A percentile compares a stretch with the other conserved stretches of the same genome.
phyloP scores from a whole-genome alignment of 64 coral and sea anemone genomes.

The Catalaphyllia jardinei region DNA sequence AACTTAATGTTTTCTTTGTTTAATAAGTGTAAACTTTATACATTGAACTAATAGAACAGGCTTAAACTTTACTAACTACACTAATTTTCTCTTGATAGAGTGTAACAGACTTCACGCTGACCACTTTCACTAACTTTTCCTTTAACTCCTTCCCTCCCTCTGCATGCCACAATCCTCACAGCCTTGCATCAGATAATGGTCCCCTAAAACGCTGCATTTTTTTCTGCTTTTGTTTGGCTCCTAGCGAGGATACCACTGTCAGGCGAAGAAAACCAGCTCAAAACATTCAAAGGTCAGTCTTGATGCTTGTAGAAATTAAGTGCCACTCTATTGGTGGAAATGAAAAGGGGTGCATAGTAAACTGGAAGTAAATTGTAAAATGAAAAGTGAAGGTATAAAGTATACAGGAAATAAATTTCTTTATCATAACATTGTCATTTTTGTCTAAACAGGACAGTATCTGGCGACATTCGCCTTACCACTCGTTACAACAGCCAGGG shows the following conservation, averaged over 20 bases:
- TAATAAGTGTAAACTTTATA: too few relatives aligned
- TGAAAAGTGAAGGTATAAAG: too few relatives aligned
- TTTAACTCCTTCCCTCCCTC: constrained; percentile 51
- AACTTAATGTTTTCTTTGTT: too few relatives aligned
- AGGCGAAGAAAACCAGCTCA: constrained; percentile 74
- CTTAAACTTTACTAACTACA: constrained; percentile 37
- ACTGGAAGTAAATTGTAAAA: too few relatives aligned
- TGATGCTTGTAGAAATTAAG: too few relatives aligned
- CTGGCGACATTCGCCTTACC: constrained; percentile 68
- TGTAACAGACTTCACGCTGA: constrained; percentile 26
- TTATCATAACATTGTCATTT: background rate
- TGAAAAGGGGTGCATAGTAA: too few relatives aligned
- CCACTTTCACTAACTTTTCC: constrained; percentile 19
- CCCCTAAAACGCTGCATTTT: constrained; percentile 74
- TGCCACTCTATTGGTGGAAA: too few relatives aligned
- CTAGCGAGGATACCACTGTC: constrained; percentile 76
- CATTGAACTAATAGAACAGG: background rate
- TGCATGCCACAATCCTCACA: constrained; percentile 61
- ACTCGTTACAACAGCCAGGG: constrained; percentile 81
- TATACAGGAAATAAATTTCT: too few relatives aligned
- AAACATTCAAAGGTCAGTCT: constrained; percentile 53
- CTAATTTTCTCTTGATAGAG: constrained; percentile 60
- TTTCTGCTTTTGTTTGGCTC: constrained; percentile 92
- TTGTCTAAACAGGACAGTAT: constrained; percentile 66
- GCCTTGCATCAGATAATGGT: constrained; percentile 73